Base-by-base conservation (phyloP, 2,113 vertebrate species). In the Amia ocellicauda region DNA sequence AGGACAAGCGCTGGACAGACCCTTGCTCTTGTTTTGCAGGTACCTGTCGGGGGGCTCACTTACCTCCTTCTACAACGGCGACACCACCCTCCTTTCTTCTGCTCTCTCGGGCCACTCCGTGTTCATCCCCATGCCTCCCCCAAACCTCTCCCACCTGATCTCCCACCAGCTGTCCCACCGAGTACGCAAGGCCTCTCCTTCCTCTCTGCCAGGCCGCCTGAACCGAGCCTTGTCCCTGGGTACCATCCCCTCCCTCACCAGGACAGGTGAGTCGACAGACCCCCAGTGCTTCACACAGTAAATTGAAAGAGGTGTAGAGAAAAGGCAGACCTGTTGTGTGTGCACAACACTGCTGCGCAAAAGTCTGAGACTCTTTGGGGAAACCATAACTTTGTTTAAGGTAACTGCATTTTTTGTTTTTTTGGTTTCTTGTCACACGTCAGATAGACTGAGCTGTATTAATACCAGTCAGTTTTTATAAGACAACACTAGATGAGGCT, bases 161-260 rank as follows among this genome's bases (percentile, higher is more conserved):
- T 88, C 64, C 77, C 89, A 84, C n/a, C 92, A 91, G 42, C 84
- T 93, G 42, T 82, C 84, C 67, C 86, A 86, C 23, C 79, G 87
- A 2, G 86, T 89, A 1, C 88, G 81, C 24, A 90, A 86, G 65
- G 77, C 84, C 0, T 92, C 92, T 0, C 91, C 93, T 0, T 93
- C 93, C 40, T 96, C 96, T 0, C 86, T 99, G 41, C 94, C 95
- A 0, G 89, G 94, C 3, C 93, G 93, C 0, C 90, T 99, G 64
- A 93, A 86, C 86, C 81, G 92, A 66, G 94, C 93, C 0, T 93
- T 99, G 1, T 91, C 91, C 0, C 84, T 99, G 60, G 97, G 97
- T 23, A 99, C 96, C 45, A 93, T 92, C 4, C 95, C 94, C 19
- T 87, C 94, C 19, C 81, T 98, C 69, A 88, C 86, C 9, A 83